Percentiles rank a stretch among this genome's conserved stretches.
Evolutionary conservation across 1,140 invertebrate genomes (phyloP).

Genomic region (Lucilia sericata): DNA sequence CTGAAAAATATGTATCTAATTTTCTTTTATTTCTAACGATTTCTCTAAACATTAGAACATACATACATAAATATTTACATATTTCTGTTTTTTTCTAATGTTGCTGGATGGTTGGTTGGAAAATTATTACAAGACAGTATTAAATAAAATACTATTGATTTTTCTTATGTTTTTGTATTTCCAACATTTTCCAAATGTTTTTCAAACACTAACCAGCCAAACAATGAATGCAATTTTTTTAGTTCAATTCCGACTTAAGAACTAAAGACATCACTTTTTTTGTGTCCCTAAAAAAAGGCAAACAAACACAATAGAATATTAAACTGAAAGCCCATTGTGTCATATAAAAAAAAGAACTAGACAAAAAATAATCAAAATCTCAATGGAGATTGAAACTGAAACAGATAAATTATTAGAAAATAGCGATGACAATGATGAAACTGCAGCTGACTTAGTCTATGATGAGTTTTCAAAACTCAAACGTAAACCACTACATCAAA

Average conservation of each 20-base stretch:
- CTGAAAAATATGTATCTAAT: neutral
- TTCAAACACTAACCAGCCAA: neutral
- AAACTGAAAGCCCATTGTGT: neutral
- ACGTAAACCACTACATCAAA: neutral
- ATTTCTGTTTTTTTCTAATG: neutral
- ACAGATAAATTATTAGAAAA: neutral
- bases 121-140: constrained; percentile 9
- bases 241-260: constrained; percentile 35
- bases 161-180: constrained; percentile 10
- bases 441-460: no score
- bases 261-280: constrained; percentile 16
- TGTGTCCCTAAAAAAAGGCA: neutral
- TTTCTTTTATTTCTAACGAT: neutral
- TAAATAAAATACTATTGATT: constrained; percentile 41
- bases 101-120: neutral
- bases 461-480: constrained; percentile 9
- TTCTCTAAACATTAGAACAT: neutral
- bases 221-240: neutral
- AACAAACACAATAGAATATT: constrained; percentile 2
- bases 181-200: neutral
- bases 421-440: neutral
- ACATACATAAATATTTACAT: no score
- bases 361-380: neutral
- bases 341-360: neutral
- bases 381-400: constrained; percentile 2